Base-by-base conservation (phyloP, 2,113 vertebrate species). In the Pavo muticus region DNA sequence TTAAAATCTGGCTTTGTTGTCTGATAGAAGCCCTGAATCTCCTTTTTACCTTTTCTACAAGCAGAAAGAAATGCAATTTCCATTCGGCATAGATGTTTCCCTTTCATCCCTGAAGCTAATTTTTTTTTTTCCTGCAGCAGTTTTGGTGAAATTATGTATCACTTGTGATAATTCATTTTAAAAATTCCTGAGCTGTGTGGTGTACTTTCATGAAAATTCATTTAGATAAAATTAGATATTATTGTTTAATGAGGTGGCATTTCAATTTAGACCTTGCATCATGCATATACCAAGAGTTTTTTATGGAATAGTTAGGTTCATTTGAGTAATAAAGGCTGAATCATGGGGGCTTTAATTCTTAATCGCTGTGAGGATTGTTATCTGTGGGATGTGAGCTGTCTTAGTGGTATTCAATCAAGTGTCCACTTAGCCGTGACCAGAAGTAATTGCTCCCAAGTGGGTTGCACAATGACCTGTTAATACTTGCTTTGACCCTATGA, bases 391-490 rank as follows among this genome's bases (percentile, higher is more conserved):
- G 99, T 99, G 99, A 98, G 98, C 99, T 99, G 98, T 99, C 98
- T 98, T 99, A 98, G 98, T 98, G 98, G 98, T 98, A 99, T 99
- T 99, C 99, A 99, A 99, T 99, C 99, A 99, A 99, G 99, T 99
- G 99, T 99, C 99, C 99, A 99, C 99, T 99, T 99, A 99, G 99
- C 99, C 98, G 98, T 99, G 99, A 99, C 99, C 98, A 98, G 98
- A 98, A 99, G 98, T 99, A 99, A 99, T 99, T 99, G 99, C 99
- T 99, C 99, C 99, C 99, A 98, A 99, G 99, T 98, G 99, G 98
- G 98, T 98, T 97, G 98, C 99, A 99, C 97, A 96, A 98, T 99
- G 99, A 99, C 99, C 99, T 98, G 98, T 99, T 99, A 99, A 99
- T 99, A 99, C 98, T 98, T 98, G 96, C 96, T 97, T 97, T 99